Base-by-base conservation (phyloP, 2,888 invertebrate species). In the Leucoma salicis region DNA sequence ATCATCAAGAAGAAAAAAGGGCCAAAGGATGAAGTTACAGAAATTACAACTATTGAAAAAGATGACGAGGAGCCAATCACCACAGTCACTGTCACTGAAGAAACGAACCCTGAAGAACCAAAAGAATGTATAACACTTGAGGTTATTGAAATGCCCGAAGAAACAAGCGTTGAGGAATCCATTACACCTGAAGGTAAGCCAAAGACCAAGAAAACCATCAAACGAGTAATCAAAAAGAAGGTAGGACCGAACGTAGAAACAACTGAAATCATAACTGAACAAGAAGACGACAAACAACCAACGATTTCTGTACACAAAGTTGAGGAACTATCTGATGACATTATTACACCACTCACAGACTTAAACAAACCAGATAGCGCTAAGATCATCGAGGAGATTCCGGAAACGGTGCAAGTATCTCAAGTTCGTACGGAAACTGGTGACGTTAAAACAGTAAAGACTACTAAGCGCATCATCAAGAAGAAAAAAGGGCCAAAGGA, bases 1-100 rank as follows among this genome's bases (percentile, higher is more conserved):
- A 13, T 29, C 2, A 31, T 15, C 15, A 31, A 31, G 10, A 21
- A 53, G 78, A 77, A 39, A 55, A 31, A 77, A 42, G 78, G 75
- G 35, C 35, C 29, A 0, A 43, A 38, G 25, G 14, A 34, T 21
- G 35, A 43, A 12, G 21, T 43, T 16, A 43, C 43, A 0, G 43
- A 43, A 35, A 43, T 43, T 0, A 42, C 31, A 0, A 39, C 44
- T 0, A 11, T 43, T 5, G 25, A 43, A 28, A 25, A 35, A 28
- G 43, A 43, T 28, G 43, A 43, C n/a, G 39, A 47, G n/a, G 39
- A 31, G 0, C 51, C 51, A 1, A 29, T 47, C 2, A 73, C 70
- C 0, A 71, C 72, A 2, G 70, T 76, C 7, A 58, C 46, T 39
- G 44, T 56, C 0, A 40, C 39, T 2, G 36, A 37, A 18, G 29